Conservation (phyloP, 2,797 vertebrate genomes). For the Cottoperca gobio region DNA sequence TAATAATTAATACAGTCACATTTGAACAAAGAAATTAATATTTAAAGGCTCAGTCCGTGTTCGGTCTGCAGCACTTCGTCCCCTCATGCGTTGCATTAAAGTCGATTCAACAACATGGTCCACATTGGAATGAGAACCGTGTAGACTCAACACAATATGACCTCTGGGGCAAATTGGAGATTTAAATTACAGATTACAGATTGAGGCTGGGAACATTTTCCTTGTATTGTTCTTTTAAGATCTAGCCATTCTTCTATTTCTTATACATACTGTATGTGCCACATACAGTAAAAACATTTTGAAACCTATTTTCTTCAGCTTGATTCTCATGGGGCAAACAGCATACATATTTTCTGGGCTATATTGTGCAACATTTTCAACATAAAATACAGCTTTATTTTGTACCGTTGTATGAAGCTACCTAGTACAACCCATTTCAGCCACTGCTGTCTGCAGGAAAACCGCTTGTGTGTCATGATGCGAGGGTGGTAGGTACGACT, state of each 20-base stretch:
- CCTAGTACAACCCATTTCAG: neutral
- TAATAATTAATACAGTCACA: constrained; percentile 74
- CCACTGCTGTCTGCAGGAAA: neutral
- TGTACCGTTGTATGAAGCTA: neutral
- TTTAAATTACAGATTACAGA: constrained; percentile 45
- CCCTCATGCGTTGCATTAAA: constrained; percentile 51
- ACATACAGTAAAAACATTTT: neutral
- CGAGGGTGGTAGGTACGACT: constrained; percentile 17
- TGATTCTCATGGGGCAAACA: neutral
- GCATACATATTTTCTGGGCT: neutral
- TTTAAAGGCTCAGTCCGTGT: constrained; percentile 72
- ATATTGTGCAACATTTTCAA: neutral
- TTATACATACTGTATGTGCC: neutral
- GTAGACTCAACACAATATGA: constrained; percentile 39
- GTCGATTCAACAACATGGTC: constrained; percentile 33
- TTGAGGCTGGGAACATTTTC: constrained; percentile 27
- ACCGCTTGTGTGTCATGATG: neutral
- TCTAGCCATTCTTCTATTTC: neutral
- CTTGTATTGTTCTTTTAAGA: constrained; percentile 39
- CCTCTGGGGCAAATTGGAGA: constrained; percentile 20
- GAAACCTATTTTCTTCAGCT: neutral
- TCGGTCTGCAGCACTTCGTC: constrained; percentile 65
- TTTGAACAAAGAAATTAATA: constrained; percentile 82
- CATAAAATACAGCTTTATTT: neutral
- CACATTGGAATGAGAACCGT: constrained; percentile 30